These are phyloP conservation scores for Thereva nobilitata DNA, from an alignment of 2,888 invertebrate genomes.

Conservation along the genomic window DNA sequence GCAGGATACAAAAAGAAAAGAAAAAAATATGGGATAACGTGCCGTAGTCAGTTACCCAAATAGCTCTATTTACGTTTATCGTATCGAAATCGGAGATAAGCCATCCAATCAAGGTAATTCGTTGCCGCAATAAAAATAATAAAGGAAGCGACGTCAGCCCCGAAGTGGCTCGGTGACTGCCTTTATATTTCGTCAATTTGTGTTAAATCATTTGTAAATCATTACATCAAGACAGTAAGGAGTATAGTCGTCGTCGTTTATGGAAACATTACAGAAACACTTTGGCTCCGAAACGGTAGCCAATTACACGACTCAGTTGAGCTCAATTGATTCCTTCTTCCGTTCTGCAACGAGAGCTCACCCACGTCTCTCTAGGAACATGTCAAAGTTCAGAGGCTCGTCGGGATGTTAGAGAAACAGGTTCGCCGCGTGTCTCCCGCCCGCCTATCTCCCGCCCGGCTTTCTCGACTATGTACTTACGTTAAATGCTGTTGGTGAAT, in stretches of 20 bases:
- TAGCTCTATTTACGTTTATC: conserved; percentile 31
- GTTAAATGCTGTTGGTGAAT: conserved; percentile 26
- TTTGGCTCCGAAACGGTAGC: conserved; percentile 39
- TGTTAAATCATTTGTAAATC: conserved; percentile 43
- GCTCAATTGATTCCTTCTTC: conserved; percentile 39
- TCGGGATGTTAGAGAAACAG: conserved; percentile 15
- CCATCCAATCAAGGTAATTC: conserved; percentile 40
- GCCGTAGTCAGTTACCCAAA: conserved; percentile 19
- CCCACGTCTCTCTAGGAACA: conserved; percentile 24
- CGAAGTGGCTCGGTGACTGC: conserved; percentile 35
- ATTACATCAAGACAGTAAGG: conserved; percentile 37
- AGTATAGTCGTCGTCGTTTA: conserved; percentile 28
- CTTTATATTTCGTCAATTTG: conserved; percentile 41
- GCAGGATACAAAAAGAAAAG: too few species aligned
- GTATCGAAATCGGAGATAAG: conserved; percentile 21
- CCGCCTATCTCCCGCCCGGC: conserved; percentile 6
- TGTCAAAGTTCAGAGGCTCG: conserved; percentile 18
- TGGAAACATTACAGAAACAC: conserved; percentile 36
- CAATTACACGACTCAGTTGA: conserved; percentile 43
- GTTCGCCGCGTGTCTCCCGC: conserved; percentile 25
- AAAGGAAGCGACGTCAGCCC: conserved; percentile 9
- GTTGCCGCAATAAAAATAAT: conserved; percentile 34
- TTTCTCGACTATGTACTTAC: conserved; percentile 10
- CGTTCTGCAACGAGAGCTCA: conserved; percentile 11
- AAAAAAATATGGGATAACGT: conserved; percentile 10